Evolutionary conservation across 1,140 invertebrate genomes (phyloP).

Genomic region (Pygmarrhopalites habei): DNA sequence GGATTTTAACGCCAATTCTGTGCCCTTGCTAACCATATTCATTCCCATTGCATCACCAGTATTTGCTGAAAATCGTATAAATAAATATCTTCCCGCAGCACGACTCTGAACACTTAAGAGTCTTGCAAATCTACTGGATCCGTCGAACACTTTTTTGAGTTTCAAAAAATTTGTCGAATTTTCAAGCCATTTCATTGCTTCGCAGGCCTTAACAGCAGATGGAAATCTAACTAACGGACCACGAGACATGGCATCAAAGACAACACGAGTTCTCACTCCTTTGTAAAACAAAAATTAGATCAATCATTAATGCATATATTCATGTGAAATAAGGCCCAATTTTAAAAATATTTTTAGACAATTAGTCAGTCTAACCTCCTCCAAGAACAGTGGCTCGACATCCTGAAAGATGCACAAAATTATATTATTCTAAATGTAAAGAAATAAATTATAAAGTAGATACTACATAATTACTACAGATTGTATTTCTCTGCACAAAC

Average conservation of each 20-base stretch:
- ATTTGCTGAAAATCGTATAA: constrained; percentile 86
- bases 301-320: too few species aligned
- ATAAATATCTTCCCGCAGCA: constrained; percentile 79
- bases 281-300: too few species aligned
- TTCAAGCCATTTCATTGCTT: constrained; percentile 82
- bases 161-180: constrained; percentile 65
- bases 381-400: constrained; percentile 68
- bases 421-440: too few species aligned
- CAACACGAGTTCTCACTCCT: constrained; percentile 71
- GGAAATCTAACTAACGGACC: constrained; percentile 87
- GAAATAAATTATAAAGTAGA: too few species aligned
- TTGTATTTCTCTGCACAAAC: too few species aligned
- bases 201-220: constrained; percentile 65
- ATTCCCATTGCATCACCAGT: constrained; percentile 99
- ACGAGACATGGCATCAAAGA: constrained; percentile 93
- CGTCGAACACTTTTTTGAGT: constrained; percentile 84
- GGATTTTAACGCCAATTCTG: constrained; percentile 71
- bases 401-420: too few species aligned
- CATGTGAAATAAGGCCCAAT: too few species aligned
- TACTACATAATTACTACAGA: too few species aligned
- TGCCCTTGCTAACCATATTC: constrained; percentile 99
- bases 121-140: constrained; percentile 77
- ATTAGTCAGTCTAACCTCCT: too few species aligned
- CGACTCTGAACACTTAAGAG: constrained; percentile 70
- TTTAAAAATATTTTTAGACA: too few species aligned